Evolutionary conservation across 2,888 invertebrate genomes (phyloP).

Genomic region (Lampropteryx suffumata): DNA sequence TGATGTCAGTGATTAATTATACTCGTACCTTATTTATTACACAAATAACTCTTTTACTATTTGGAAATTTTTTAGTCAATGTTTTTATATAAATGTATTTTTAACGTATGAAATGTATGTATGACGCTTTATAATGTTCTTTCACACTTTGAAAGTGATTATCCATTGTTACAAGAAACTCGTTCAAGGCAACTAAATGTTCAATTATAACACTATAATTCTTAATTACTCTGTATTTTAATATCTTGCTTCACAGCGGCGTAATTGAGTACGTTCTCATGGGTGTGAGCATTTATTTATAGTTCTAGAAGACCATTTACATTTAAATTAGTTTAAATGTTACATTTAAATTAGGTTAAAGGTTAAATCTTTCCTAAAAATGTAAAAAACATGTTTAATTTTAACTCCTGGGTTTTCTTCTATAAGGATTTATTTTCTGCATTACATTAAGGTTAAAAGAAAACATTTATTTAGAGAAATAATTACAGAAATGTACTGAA

Average conservation of each 20-base stretch:
- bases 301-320: conserved; percentile 42
- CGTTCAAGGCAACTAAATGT: conserved; percentile 26
- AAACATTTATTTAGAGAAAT: too few relatives aligned
- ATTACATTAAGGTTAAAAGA: too few relatives aligned
- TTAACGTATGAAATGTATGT: neutral
- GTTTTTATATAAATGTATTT: too few relatives aligned
- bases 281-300: conserved; percentile 37
- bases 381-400: conserved; percentile 3
- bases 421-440: too few relatives aligned
- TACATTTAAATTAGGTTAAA: conserved; percentile 38
- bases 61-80: too few relatives aligned
- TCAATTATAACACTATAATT: conserved; percentile 29
- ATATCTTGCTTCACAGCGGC: conserved; percentile 30
- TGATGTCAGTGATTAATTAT: too few relatives aligned
- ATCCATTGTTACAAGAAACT: conserved; percentile 24
- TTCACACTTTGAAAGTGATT: conserved; percentile 19
- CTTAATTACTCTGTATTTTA: conserved; percentile 32
- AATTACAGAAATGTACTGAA: too few relatives aligned
- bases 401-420: neutral
- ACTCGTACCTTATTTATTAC: too few relatives aligned
- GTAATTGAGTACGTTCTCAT: conserved; percentile 51
- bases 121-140: conserved; percentile 15
- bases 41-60: too few relatives aligned
- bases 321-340: conserved; percentile 38
- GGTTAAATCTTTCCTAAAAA: conserved; percentile 12